Evolutionary conservation across 2,888 invertebrate species (phyloP).

Genomic region (Trypoxylon attenuatum): DNA sequence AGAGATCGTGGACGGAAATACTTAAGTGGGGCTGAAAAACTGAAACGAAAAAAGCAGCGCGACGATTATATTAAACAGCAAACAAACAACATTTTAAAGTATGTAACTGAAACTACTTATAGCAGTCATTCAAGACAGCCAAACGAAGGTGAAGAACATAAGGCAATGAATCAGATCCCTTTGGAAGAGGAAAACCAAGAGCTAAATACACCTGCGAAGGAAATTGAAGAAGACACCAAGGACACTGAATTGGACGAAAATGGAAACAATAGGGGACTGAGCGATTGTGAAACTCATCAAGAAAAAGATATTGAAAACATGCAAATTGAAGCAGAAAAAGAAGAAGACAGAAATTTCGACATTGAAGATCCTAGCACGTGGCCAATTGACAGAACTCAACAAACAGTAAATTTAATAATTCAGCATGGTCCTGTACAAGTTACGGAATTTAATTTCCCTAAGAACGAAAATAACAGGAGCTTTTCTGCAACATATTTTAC

Average conservation of each 20-base stretch:
- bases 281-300: slow-evolving; percentile 5
- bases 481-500: slow-evolving; percentile 21
- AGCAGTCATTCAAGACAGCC: slow-evolving; percentile 11
- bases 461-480: slow-evolving; percentile 18
- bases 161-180: slow-evolving; percentile 11
- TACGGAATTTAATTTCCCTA: slow-evolving; percentile 20
- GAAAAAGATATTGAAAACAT: slow-evolving; percentile 2
- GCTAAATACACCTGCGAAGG: slow-evolving; percentile 9
- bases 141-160: slow-evolving; percentile 20
- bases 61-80: slow-evolving; percentile 19
- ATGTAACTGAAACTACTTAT: slow-evolving; percentile 21
- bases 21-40: slow-evolving; percentile 23
- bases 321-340: not conserved
- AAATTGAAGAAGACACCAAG: slow-evolving; percentile 11
- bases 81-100: slow-evolving; percentile 24
- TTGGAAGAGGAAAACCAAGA: slow-evolving; percentile 14
- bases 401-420: slow-evolving; percentile 9
- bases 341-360: slow-evolving; percentile 16
- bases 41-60: slow-evolving; percentile 19
- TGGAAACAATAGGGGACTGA: slow-evolving; percentile 1
- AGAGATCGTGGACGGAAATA: slow-evolving; percentile 20
- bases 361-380: slow-evolving; percentile 25
- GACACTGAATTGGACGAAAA: slow-evolving; percentile 2
- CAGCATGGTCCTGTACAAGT: slow-evolving; percentile 3
- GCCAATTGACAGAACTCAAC: slow-evolving; percentile 23